Evolutionary conservation across 2,113 vertebrate species (phyloP), one percentile per base, ranked within the genome.

Genomic region (Solea solea): DNA sequence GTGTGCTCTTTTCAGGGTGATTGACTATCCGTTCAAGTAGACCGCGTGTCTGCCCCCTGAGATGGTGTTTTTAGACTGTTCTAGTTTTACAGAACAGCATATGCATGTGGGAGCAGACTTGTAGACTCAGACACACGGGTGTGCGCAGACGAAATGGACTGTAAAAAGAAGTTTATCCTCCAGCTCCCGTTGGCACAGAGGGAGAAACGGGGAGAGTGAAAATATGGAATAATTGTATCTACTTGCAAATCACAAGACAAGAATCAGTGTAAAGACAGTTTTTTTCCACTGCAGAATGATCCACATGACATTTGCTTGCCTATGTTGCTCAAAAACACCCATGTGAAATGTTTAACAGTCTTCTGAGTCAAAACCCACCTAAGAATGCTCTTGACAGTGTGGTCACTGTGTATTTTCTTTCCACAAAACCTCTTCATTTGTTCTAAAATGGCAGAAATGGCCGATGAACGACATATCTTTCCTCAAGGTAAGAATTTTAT

Each of bases 31-130:
- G 78, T 78, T 74, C 53, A 72, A 80, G 78, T 78, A 79, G 83
- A 79, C 75, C 41, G 57, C 86, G 78, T 74, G 82, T 69, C 62
- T 76, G 56, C 71, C 84, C 78, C 81, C 28, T 74, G 84, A 90
- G 88, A 83, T 62, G 16, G 65, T 72, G 41, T 72, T 83, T 86
- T 87, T 86, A 88, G 89, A 69, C 74, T 83, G 83, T 76, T 88
- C 86, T 76, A 88, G 49, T 88, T 91, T 82, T 69, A 52, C 59
- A 46, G 72, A 62, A 48, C 54, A 46, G 67, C 14, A 15, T 81
- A 56, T 65, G 69, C 9, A 55, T 76, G 76, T 84, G 60, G 69
- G 78, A 82, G 76, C 74, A 73, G 76, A 62, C 63, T 77, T 15
- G 1, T 49, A 60, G 73, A 82, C 74, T 62, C 68, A 59, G 62